Base-by-base conservation (phyloP, 2,888 invertebrate genomes). In the Subacronicta megacephala region DNA sequence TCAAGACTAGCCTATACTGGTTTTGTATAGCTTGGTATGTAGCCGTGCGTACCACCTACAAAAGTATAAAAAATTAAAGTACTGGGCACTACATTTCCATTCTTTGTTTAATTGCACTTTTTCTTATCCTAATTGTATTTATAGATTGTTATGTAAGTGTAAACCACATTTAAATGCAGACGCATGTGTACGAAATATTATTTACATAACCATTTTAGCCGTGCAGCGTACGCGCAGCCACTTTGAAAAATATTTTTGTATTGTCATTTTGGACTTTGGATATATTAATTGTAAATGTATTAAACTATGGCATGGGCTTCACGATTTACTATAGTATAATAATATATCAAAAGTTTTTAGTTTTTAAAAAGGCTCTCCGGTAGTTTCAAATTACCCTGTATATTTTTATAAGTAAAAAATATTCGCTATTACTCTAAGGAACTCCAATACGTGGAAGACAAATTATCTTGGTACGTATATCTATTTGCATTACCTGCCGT, bases 51-150 rank as follows among this genome's bases (percentile, higher is more conserved):
- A 6, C 31, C 26, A n/a, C 4, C 7, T 26, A 31, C 42, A 42
- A 42, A 42, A n/a, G 29, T 13, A 40, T 29, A 29, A n/a, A 37
- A 62, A 1, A 41, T 15, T 45, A 35, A 62, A 55, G 45, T 54
- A 50, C 49, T 50, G 17, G 37, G 45, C 45, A 42, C 40, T 29
- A 23, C 15, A 0, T 40, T 20, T 18, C 35, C 17, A 20, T 62
- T 40, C 1, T 36, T 35, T 15, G 31, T 46, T n/a, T 36, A 70
- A 69, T 44, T 63, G 40, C 64, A 69, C 70, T 55, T 69, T 31
- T n/a, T 31, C 31, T 1, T 31, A 31, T n/a, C n/a, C 31, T n/a
- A n/a, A 31, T 31, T 31, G 6, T n/a, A 31, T 31, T 31, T 15
- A 38, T 2, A 42, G 12, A 29, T 16, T 29, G 16, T 17, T 17